A percentile compares a stretch with the other conserved stretches of the same genome.
phyloP scores from a whole-genome alignment of 2,797 vertebrate species.

The Spizella passerina region DNA sequence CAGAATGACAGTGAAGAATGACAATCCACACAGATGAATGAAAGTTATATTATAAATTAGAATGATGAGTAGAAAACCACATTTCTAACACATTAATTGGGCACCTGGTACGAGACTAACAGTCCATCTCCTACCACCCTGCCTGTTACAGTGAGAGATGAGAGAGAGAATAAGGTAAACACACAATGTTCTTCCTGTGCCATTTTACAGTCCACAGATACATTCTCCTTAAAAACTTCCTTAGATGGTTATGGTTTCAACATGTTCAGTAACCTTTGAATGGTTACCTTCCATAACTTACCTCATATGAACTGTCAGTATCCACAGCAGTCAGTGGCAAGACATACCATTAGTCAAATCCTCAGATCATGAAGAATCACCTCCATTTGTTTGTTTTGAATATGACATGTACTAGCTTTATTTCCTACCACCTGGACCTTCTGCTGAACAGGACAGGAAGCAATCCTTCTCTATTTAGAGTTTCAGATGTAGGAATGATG shows the following conservation, averaged over 20 bases:
- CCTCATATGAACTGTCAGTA: neutral
- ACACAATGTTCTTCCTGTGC: neutral
- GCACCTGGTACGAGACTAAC: neutral
- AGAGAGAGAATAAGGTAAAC: neutral
- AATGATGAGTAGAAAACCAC: neutral
- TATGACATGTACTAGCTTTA: neutral
- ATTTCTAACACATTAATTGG: neutral
- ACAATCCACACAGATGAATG: neutral
- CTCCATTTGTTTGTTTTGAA: neutral
- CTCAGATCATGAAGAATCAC: neutral
- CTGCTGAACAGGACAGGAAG: neutral
- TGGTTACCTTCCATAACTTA: neutral
- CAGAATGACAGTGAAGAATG: neutral
- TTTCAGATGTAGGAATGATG: neutral
- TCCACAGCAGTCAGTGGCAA: neutral
- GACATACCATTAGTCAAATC: neutral
- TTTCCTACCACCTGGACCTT: neutral
- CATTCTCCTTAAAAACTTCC: neutral
- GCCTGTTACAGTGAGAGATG: neutral
- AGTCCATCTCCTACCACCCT: neutral
- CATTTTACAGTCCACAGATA: neutral
- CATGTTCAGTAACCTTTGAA: neutral
- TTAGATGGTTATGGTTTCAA: neutral
- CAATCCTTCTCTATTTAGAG: neutral
- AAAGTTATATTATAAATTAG: neutral